Percentiles rank a stretch among this genome's conserved stretches.
Conservation (phyloP, 2,113 vertebrate genomes). For the Addax nasomaculatus region DNA sequence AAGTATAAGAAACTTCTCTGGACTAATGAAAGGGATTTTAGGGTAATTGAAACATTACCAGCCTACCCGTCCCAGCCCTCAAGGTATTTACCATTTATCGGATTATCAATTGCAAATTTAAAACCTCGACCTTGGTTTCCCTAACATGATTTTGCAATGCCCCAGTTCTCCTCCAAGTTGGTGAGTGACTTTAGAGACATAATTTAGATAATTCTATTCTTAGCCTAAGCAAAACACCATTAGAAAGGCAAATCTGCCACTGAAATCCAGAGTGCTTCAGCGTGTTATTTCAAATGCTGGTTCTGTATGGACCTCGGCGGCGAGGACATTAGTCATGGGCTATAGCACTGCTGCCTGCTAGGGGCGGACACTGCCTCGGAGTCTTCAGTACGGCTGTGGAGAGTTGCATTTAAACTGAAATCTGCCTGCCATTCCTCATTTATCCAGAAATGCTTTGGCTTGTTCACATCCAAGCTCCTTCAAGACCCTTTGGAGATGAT, state of each 20-base stretch:
- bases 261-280: neutral
- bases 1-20: neutral
- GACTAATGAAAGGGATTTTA: neutral
- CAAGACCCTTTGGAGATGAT: neutral
- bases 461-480: neutral
- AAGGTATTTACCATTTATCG: neutral
- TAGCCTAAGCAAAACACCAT: neutral
- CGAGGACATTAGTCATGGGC: neutral
- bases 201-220: neutral
- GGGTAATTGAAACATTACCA: neutral
- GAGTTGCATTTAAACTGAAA: neutral
- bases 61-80: neutral
- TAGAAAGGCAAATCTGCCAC: neutral
- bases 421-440: neutral
- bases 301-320: neutral
- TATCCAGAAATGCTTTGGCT: neutral
- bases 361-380: neutral
- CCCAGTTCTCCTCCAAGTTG: neutral
- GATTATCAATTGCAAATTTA: neutral
- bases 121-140: conserved; percentile 8
- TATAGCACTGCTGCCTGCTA: neutral
- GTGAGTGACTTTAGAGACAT: neutral
- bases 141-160: neutral
- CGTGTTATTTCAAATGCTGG: neutral
- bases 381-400: neutral